These are phyloP conservation scores for Hyposoter dolosus DNA, from an alignment of 2,888 invertebrate species.

Conservation along the genomic window DNA sequence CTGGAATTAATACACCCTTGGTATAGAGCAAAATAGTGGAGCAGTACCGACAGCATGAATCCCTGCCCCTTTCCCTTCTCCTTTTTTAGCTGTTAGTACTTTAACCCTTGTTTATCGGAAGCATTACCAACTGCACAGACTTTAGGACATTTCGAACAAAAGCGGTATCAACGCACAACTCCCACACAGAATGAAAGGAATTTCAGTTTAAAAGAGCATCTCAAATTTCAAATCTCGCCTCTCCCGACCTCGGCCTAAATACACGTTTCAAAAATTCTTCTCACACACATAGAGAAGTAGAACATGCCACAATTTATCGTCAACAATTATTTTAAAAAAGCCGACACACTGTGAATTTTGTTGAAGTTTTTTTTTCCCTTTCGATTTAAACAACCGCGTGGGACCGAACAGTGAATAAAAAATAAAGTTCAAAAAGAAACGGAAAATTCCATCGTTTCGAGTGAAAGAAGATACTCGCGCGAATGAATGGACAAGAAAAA, in stretches of 20 bases:
- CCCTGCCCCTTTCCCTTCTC: slow-evolving; percentile 64
- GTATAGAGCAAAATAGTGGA: slow-evolving; percentile 50
- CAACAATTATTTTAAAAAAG: slow-evolving; percentile 36
- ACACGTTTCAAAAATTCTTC: slow-evolving; percentile 8
- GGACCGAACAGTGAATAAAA: slow-evolving; percentile 26
- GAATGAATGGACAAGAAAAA: slow-evolving; percentile 39
- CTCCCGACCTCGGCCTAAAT: not conserved
- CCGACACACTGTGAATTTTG: slow-evolving; percentile 8
- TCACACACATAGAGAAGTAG: slow-evolving; percentile 22
- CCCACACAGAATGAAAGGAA: not conserved
- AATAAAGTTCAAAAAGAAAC: slow-evolving; percentile 10
- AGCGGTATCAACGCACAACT: slow-evolving; percentile 34
- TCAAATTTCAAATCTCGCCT: slow-evolving; percentile 52
- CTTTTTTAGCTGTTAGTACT: slow-evolving; percentile 58
- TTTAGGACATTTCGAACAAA: slow-evolving; percentile 54
- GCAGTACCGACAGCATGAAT: slow-evolving; percentile 54
- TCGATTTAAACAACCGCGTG: not conserved
- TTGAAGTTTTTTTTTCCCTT: slow-evolving; percentile 13
- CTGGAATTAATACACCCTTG: slow-evolving; percentile 71
- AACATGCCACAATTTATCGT: slow-evolving; percentile 51
- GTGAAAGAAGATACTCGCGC: slow-evolving; percentile 50
- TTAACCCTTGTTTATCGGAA: slow-evolving; percentile 78
- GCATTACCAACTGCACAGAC: slow-evolving; percentile 70
- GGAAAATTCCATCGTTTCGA: slow-evolving; percentile 28
- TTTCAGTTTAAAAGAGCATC: slow-evolving; percentile 47